phyloP scores from a whole-genome alignment of 53 echinoderm and acorn worm genomes.

The Holothuria scabra region DNA sequence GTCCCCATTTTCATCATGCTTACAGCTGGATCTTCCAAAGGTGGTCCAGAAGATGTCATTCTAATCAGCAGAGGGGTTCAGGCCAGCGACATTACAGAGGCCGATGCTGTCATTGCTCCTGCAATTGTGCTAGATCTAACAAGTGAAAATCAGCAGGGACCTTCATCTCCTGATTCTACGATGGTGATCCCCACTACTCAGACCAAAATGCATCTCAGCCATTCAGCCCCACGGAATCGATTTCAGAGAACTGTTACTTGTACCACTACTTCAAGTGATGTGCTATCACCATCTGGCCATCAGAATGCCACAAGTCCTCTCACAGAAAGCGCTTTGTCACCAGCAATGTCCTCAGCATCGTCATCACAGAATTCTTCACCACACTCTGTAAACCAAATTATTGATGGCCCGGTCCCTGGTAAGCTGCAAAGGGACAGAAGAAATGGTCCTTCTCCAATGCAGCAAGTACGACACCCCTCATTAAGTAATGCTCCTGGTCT shows the following conservation, averaged over 20 bases:
- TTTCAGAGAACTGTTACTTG: slow-evolving; percentile 3
- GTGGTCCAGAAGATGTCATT: not conserved
- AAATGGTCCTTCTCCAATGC: no score
- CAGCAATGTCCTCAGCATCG: not conserved
- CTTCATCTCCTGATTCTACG: not conserved
- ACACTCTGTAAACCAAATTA: no score
- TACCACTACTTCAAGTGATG: no score
- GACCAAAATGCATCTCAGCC: slow-evolving; percentile 40
- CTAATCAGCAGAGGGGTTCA: slow-evolving; percentile 26
- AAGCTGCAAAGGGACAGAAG: no score
- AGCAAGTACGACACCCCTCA: no score
- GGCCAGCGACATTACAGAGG: not conserved
- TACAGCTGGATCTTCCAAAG: not conserved
- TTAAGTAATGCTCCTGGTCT: no score
- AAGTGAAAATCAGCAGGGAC: not conserved
- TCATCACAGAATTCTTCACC: no score
- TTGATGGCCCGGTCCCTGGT: no score
- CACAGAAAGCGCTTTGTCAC: not conserved
- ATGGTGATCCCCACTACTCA: slow-evolving; percentile 28
- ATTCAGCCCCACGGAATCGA: slow-evolving; percentile 26
- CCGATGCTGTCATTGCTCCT: not conserved
- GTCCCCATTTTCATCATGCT: no score
- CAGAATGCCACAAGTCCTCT: not conserved
- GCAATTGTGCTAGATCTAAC: slow-evolving; percentile 26
- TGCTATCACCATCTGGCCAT: not conserved